Conservation (phyloP, 2,797 vertebrate genomes). For the Takifugu ocellatus region DNA sequence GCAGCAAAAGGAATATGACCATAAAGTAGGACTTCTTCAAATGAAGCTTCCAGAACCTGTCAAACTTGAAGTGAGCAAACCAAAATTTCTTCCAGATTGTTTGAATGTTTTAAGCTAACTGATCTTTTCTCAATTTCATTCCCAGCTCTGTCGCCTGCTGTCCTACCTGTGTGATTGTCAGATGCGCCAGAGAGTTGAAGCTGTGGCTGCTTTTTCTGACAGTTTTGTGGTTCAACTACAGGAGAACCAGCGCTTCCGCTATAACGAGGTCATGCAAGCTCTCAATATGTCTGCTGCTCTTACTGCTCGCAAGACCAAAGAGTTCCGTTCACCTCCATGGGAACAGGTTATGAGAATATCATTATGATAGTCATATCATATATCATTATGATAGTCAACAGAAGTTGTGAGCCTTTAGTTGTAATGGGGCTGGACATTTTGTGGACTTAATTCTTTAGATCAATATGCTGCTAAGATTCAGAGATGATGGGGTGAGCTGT, state of each 20-base stretch:
- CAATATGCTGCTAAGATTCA: conserved; percentile 91
- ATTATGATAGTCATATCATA: background rate
- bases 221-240: conserved; percentile 88
- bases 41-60: conserved; percentile 94
- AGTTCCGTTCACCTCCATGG: conserved; percentile 90
- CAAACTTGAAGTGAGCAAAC: conserved; percentile 83
- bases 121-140: conserved; percentile 6
- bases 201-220: conserved; percentile 88
- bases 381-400: background rate
- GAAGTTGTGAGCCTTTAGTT: background rate
- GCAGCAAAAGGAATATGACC: conserved; percentile 38
- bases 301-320: conserved; percentile 92
- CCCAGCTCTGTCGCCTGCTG: conserved; percentile 88
- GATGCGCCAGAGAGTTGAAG: conserved; percentile 88
- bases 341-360: conserved; percentile 82
- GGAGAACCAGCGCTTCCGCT: conserved; percentile 91
- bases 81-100: background rate
- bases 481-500: conserved; percentile 82
- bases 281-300: conserved; percentile 95
- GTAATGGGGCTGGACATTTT: background rate
- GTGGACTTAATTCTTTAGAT: conserved; percentile 71
- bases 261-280: conserved; percentile 93
- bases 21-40: conserved; percentile 85
- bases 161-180: conserved; percentile 92
- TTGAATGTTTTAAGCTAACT: background rate